Evolutionary conservation across 2,797 vertebrate species (phyloP), one percentile per base, ranked within the genome.

Genomic region (Coendou prehensilis): DNA sequence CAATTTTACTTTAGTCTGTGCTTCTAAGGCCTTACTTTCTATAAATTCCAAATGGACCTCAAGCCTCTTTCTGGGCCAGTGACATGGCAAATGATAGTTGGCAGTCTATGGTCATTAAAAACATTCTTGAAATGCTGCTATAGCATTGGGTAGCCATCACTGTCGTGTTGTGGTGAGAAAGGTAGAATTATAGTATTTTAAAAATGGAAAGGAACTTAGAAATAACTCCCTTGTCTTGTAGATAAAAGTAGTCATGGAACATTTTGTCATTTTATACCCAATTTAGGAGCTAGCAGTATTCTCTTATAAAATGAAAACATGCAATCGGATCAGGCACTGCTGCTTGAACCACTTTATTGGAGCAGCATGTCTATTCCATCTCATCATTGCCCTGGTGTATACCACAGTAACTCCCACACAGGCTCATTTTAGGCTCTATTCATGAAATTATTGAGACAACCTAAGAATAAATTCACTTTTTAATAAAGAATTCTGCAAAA

Each of bases 231-330:
- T 88, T 75, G 33, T 91, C 93, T 93, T 90, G 63, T 20, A 93
- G 89, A 94, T 97, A 92, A 97, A 96, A 95, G 93, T 87, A 88
- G 79, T 96, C 81, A 82, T 89, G 37, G 91, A 91, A 92, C 69
- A 84, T 87, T 92, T 96, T 96, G 95, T 89, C 94, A 94, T 97
- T 94, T 92, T 97, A 73, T 96, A 91, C 41, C 33, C 91, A 93
- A 75, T 96, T 97, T 90, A 83, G 89, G 93, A 96, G 54, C 87
- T 96, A 84, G 69, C 47, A 83, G 41, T 96, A 88, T 92, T 96
- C 82, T 93, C 95, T 79, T 90, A 79, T 63, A 86, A 95, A 92
- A 96, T 90, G 85, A 95, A 96, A 96, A 69, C 78, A 89, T 52
- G n/a, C 64, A 95, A 90, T 93, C 92, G 79, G 89, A 92, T 82